Conservation (phyloP, 2,113 vertebrate species). For the Phocoena sinus region DNA sequence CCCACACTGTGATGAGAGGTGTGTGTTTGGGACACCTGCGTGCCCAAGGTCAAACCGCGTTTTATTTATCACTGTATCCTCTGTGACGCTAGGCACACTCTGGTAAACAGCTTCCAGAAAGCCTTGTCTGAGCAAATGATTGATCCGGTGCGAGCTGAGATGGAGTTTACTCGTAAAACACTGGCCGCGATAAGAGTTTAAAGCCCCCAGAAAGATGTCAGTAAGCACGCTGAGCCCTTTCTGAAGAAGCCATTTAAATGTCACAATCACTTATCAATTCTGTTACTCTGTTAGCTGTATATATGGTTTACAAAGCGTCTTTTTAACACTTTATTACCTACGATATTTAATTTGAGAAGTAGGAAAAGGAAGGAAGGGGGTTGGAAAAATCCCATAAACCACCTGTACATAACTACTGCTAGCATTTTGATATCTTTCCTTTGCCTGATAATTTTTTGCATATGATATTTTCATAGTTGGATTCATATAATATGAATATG, state of each 20-base stretch:
- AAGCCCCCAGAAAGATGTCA: neutral
- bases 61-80: neutral
- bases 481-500: neutral
- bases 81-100: neutral
- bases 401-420: too few species aligned
- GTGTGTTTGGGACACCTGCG: too few species aligned
- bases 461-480: neutral
- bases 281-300: neutral
- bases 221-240: neutral
- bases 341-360: constrained; percentile 3
- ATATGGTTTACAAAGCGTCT: neutral
- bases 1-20: fast-evolving
- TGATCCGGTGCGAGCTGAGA: neutral
- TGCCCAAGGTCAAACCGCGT: neutral
- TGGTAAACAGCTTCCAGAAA: neutral
- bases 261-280: neutral
- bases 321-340: neutral
- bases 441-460: neutral
- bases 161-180: neutral
- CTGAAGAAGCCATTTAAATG: neutral
- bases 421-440: neutral
- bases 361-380: neutral
- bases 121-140: neutral
- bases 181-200: neutral
- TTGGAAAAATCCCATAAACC: neutral